Conservation (phyloP, 1,140 invertebrate species). For the Chionoecetes opilio region DNA sequence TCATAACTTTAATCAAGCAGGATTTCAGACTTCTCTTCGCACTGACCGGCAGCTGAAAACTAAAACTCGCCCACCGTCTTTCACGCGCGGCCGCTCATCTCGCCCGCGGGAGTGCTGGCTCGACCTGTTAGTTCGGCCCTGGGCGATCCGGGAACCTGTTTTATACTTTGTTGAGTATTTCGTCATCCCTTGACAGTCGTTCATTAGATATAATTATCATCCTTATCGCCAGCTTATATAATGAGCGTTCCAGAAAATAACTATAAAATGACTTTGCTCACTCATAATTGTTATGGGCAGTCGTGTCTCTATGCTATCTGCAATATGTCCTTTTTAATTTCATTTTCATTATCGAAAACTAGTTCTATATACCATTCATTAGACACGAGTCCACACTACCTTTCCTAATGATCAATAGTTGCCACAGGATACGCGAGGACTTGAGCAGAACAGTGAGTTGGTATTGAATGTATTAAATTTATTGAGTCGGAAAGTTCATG, state of each 20-base stretch:
- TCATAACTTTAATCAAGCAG: background rate
- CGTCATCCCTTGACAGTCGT: slow-evolving; percentile 2
- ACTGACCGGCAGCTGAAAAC: background rate
- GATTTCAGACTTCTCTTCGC: background rate
- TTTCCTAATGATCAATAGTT: no score
- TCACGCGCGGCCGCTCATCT: background rate
- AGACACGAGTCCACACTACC: no score
- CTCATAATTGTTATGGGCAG: background rate
- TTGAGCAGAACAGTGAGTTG: no score
- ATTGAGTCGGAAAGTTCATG: background rate
- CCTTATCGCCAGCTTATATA: background rate
- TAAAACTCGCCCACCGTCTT: background rate
- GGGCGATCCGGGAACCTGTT: background rate
- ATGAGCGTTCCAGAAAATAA: background rate
- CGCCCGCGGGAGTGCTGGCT: background rate
- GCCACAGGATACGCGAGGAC: no score
- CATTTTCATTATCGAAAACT: no score
- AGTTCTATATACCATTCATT: no score
- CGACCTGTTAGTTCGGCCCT: background rate
- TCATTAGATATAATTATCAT: slow-evolving; percentile 10
- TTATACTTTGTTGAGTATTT: slow-evolving; percentile 12
- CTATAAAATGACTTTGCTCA: background rate
- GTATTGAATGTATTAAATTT: no score
- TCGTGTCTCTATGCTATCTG: background rate
- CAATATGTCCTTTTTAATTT: no score